Evolutionary conservation across 2,888 invertebrate species (phyloP), one percentile per base, ranked within the genome.

Genomic region (Corbicula japonica): DNA sequence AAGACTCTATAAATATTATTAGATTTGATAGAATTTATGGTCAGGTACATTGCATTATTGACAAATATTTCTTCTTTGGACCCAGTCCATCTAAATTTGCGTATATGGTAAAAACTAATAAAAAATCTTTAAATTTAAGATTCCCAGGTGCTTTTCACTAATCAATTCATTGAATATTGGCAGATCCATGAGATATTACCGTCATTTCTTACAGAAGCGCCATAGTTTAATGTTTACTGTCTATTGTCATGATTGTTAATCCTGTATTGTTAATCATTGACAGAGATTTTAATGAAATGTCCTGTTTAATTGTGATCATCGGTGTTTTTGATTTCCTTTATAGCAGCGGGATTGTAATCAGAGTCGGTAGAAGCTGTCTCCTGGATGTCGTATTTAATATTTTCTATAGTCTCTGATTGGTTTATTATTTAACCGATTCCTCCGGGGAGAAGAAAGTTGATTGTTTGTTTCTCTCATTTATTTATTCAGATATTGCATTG

Each of bases 261-360:
- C n/a, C n/a, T n/a, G n/a, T n/a, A n/a, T n/a, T n/a, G n/a, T n/a
- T n/a, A n/a, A n/a, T n/a, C n/a, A n/a, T n/a, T n/a, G n/a, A n/a
- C n/a, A n/a, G n/a, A n/a, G n/a, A n/a, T n/a, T n/a, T n/a, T n/a
- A n/a, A n/a, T n/a, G n/a, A n/a, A n/a, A 62, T 62, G 62, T 32
- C 48, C 21, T 32, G 23, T 62, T 62, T 48, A 62, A 62, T 62
- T 62, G 62, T 48, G 48, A 48, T 48, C 48, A 48, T 46, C 46
- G 48, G 21, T 30, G 26, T 23, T 32, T 18, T 18, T 8, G 46
- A 35, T 63, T 50, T 50, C 63, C n/a, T n/a, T n/a, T n/a, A n/a
- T n/a, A n/a, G n/a, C n/a, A n/a, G n/a, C n/a, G n/a, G n/a, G n/a
- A n/a, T n/a, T n/a, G n/a, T n/a, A n/a, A n/a, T n/a, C n/a, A n/a